phyloP scores from a whole-genome alignment of 2,888 invertebrate genomes.

The Adineta ricciae region DNA sequence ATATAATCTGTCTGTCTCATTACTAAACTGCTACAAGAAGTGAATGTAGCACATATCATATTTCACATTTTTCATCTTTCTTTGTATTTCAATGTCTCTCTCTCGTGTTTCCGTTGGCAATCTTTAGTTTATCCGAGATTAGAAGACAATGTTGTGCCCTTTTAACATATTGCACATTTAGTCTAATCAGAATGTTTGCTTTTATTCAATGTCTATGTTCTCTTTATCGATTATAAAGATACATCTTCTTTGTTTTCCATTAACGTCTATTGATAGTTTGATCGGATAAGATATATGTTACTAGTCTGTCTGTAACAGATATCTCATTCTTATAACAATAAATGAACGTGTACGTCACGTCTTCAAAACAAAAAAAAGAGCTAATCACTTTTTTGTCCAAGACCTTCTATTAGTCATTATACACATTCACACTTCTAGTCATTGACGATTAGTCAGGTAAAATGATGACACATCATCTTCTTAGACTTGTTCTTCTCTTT shows the following conservation, averaged over 20 bases:
- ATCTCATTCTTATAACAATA: background rate
- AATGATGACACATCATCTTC: background rate
- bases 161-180: background rate
- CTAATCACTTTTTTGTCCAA: background rate
- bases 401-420: background rate
- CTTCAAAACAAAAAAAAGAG: background rate
- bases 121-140: background rate
- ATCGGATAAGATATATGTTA: slow-evolving; percentile 1
- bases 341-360: background rate
- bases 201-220: background rate
- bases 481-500: background rate
- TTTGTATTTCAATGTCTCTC: background rate
- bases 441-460: background rate
- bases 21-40: background rate
- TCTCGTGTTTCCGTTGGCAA: background rate
- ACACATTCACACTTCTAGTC: background rate
- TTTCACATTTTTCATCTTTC: background rate
- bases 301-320: background rate
- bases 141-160: background rate
- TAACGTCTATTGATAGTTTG: background rate
- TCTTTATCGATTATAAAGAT: background rate
- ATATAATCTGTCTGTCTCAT: background rate
- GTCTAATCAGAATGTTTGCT: background rate
- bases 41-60: background rate
- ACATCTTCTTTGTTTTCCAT: slow-evolving; percentile 2